These are phyloP conservation scores for Dichetophora obliterata DNA, from an alignment of 2,888 invertebrate genomes.

Conservation along the genomic window DNA sequence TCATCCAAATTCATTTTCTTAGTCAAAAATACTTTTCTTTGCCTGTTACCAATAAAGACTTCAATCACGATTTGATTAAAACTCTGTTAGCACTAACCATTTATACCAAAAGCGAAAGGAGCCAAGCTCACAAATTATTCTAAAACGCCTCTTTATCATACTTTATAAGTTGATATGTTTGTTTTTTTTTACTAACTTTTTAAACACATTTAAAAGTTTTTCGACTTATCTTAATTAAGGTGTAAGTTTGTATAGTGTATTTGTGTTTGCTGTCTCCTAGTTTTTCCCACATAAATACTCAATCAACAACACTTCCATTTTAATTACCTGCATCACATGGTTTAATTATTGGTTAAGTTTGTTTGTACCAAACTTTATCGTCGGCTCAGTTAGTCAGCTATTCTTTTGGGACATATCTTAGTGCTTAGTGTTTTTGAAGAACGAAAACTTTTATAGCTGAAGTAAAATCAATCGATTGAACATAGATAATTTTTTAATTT, in stretches of 20 bases:
- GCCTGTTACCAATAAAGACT: background rate
- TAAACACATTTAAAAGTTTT: background rate
- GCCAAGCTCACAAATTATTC: too few species aligned
- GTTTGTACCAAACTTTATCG: background rate
- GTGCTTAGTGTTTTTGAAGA: too few species aligned
- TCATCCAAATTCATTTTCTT: constrained; percentile 11
- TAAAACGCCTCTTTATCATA: background rate
- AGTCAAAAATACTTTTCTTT: background rate
- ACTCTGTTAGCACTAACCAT: too few species aligned
- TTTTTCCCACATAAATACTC: background rate
- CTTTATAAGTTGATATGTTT: background rate
- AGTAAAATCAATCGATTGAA: too few species aligned
- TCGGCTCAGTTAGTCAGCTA: background rate
- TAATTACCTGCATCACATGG: background rate
- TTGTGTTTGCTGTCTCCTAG: background rate
- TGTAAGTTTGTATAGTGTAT: background rate
- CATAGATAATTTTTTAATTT: too few species aligned
- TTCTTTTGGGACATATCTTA: too few species aligned
- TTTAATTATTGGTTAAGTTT: constrained; percentile 8
- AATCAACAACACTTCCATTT: background rate
- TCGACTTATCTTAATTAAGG: too few species aligned
- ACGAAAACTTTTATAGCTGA: too few species aligned
- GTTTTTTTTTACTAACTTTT: background rate
- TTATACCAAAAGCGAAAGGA: background rate
- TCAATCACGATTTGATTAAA: background rate